Percentiles rank a stretch among this genome's conserved stretches.
These are phyloP conservation scores for Meiosimyza platycephala DNA, from an alignment of 2,888 invertebrate species.

Conservation along the genomic window DNA sequence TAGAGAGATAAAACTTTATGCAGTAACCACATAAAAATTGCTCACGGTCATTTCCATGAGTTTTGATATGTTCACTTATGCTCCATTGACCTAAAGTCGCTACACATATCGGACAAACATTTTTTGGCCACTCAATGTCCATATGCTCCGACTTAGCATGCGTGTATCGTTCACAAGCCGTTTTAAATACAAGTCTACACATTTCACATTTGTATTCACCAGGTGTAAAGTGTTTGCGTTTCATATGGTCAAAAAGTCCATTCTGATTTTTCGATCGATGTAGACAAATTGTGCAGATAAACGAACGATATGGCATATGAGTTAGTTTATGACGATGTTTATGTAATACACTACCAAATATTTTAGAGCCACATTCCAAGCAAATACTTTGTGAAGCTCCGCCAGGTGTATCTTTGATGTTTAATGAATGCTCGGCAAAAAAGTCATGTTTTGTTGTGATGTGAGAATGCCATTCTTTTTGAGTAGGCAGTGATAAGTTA, in stretches of 20 bases:
- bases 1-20: background rate
- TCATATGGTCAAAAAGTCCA: conserved; percentile 40
- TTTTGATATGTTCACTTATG: conserved; percentile 28
- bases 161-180: conserved; percentile 34
- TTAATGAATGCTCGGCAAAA: conserved; percentile 34
- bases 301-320: conserved; percentile 42
- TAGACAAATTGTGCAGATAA: conserved; percentile 42
- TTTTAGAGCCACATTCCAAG: conserved; percentile 33
- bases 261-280: conserved; percentile 34
- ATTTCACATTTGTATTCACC: conserved; percentile 38
- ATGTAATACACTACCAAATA: conserved; percentile 9
- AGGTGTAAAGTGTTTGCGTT: conserved; percentile 38
- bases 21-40: conserved; percentile 27
- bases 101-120: conserved; percentile 41
- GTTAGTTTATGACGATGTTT: conserved; percentile 43
- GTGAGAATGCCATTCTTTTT: conserved; percentile 40
- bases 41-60: conserved; percentile 37
- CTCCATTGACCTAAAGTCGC: conserved; percentile 1
- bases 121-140: conserved; percentile 37
- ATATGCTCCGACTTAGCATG: conserved; percentile 41
- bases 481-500: conserved; percentile 37
- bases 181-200: conserved; percentile 29
- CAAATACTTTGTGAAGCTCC: conserved; percentile 34
- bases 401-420: conserved; percentile 21
- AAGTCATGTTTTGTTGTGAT: conserved; percentile 40